Base-by-base conservation (phyloP, 2,113 vertebrate genomes). In the Gila orcuttii region DNA sequence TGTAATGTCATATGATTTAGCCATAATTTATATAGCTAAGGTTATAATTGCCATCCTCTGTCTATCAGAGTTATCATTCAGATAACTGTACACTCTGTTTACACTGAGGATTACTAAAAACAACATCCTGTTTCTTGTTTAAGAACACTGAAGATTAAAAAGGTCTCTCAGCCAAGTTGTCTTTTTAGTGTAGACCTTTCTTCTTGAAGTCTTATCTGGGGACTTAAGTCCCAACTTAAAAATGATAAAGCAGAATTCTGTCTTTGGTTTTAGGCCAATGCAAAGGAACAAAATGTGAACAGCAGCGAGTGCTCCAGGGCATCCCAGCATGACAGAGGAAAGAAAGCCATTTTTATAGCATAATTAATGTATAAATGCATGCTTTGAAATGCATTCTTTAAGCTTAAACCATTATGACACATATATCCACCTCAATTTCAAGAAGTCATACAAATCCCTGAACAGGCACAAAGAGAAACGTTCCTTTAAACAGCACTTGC, bases 141-240 rank as follows among this genome's bases (percentile, higher is more conserved):
- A 80, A 45, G 36, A 60, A 36, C 52, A 78, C 21, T 59, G 19
- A 31, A 39, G 33, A 21, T 60, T 79, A 36, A 79, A 79, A 79
- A 15, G 23, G 33, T 36, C 57, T 60, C 55, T 60, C 52, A 42
- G 36, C 77, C 33, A 79, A 60, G 57, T 60, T 81, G 39, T 31
- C 79, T 47, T 47, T 21, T 64, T 31, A 47, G 36, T 45, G 57
- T 64, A 64, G 59, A 25, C 23, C 57, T 80, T 28, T 66, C 59
- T 64, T 81, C 25, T 66, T 66, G 79, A 66, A 66, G 79, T 47
- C 39, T 62, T 80, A 66, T 80, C 59, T 66, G 36, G 79, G 79
- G 39, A 81, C 59, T 64, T 81, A 1, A 66, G 79, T 25, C 39
- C 39, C 33, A 25, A 12, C 33, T 60, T 62, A 36, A 62, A 79